Base-by-base conservation (phyloP, 1,140 invertebrate genomes). In the Druon quercuslanigerum region DNA sequence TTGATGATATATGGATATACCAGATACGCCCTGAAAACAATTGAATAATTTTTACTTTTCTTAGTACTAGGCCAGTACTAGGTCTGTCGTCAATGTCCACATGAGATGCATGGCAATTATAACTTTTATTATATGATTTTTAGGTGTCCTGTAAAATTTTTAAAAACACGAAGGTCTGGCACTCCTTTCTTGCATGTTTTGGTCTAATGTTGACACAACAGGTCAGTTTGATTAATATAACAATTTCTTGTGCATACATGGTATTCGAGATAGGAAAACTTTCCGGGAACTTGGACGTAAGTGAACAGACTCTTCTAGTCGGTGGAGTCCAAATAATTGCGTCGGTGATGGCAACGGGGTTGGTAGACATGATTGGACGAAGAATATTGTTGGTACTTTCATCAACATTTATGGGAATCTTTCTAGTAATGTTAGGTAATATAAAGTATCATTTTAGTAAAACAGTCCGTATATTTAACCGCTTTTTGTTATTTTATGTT, bases 201-300 rank as follows among this genome's bases (percentile, higher is more conserved):
- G 93, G 93, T 19, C 90, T 97, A 1, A 96, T 97, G 93, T 88
- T 96, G 74, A 94, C 96, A 84, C 96, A 97, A 85, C 96, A 97
- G 88, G 91, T 97, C 57, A 95, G 94, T 78, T 96, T 96, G 50
- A 96, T 97, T 71, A 97, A 97, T 84, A 95, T 95, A 6, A 94
- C 97, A 16, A 94, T 96, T 80, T 97, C 96, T 87, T 96, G 96
- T 86, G 93, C 95, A 0, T 93, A 94, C 5, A 88, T 91, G 4
- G 95, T 98, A 78, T 97, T 98, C 86, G 87, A 91, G 92, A 82
- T 93, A 85, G 74, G 92, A 92, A 40, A 66, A 40, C 79, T 93
- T 92, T 66, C 93, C 92, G 78, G 87, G 86, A 33, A 93, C 95
- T 14, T 89, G 92, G 75, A 84, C 92, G 19, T 90, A 92, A 80